These are phyloP conservation scores for Callipepla californica DNA, from an alignment of 2,113 vertebrate genomes.

Conservation along the genomic window DNA sequence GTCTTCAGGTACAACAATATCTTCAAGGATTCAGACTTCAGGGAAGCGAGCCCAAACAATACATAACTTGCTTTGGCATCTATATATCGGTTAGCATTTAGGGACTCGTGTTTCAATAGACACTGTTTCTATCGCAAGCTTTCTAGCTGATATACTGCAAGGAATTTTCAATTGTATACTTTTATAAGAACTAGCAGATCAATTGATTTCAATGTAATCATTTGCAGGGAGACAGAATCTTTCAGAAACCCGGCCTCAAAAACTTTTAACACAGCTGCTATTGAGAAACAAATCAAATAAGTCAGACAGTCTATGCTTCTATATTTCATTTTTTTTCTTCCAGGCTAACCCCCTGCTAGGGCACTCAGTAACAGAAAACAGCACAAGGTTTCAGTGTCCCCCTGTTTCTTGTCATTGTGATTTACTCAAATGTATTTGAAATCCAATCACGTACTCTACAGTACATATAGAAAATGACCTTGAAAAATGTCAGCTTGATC, in stretches of 20 bases:
- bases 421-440: conserved; percentile 69
- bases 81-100: not conserved
- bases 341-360: conserved; percentile 71
- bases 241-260: conserved; percentile 40
- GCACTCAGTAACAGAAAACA: conserved; percentile 75
- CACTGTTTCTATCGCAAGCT: not conserved
- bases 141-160: conserved; percentile 1
- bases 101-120: conserved; percentile 39
- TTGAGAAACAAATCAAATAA: conserved; percentile 74
- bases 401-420: conserved; percentile 66
- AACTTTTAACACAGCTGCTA: conserved; percentile 77
- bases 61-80: not conserved
- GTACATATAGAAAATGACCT: conserved; percentile 77
- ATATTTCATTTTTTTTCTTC: conserved; percentile 56
- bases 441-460: conserved; percentile 65
- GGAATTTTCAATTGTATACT: conserved; percentile 32
- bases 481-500: conserved; percentile 75
- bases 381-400: conserved; percentile 69
- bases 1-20: conserved; percentile 27
- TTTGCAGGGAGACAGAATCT: conserved; percentile 54
- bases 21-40: conserved; percentile 25
- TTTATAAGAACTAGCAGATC: conserved; percentile 55
- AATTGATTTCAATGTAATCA: conserved; percentile 64
- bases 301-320: conserved; percentile 54
- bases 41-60: conserved; percentile 34